Conservation (phyloP, 2,113 vertebrate species). For the Siphamia tubifer region DNA sequence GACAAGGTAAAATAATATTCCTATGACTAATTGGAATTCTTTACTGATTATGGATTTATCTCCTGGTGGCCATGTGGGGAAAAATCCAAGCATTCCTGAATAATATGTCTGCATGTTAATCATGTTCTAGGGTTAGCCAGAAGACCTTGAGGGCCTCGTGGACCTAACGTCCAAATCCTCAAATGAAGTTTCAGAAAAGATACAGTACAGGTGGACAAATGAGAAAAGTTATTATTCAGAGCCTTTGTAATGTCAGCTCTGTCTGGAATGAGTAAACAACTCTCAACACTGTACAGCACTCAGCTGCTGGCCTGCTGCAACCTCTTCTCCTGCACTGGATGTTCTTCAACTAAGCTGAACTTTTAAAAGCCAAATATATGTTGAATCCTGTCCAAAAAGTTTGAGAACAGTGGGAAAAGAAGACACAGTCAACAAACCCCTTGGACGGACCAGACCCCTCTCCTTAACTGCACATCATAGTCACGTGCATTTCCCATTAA, state of each 20-base stretch:
- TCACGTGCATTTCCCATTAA: background rate
- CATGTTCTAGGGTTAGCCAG: background rate
- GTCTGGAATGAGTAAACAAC: slow-evolving; percentile 38
- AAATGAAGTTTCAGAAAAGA: background rate
- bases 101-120: background rate
- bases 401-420: background rate
- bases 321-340: background rate
- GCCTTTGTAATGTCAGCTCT: background rate
- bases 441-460: background rate
- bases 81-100: no score
- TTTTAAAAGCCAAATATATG: slow-evolving; percentile 10
- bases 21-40: no score
- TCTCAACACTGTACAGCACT: slow-evolving; percentile 4
- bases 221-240: background rate
- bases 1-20: no score
- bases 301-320: slow-evolving; percentile 25
- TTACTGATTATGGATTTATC: no score
- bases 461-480: background rate
- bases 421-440: background rate
- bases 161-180: slow-evolving; percentile 13
- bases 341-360: background rate
- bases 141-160: slow-evolving; percentile 39
- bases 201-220: slow-evolving; percentile 5
- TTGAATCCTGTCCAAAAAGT: background rate
- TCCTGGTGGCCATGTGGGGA: no score